Evolutionary conservation across 2,888 invertebrate genomes (phyloP).

Genomic region (Caenorhabditis auriculariae): DNA sequence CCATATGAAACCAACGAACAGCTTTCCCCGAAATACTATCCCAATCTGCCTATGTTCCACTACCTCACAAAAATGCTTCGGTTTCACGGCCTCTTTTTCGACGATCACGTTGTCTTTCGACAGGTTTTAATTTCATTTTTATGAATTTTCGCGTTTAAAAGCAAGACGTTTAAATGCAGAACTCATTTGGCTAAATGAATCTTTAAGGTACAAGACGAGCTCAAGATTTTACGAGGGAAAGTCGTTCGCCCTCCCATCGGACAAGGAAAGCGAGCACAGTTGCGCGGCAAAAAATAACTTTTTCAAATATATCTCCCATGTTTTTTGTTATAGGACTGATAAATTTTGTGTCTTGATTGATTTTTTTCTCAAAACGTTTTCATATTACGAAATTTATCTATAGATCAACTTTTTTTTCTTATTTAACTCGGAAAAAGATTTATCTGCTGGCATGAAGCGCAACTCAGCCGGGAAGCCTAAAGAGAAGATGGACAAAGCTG

Average conservation of each 20-base stretch:
- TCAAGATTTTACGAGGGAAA: constrained; percentile 57
- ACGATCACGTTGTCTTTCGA: constrained; percentile 61
- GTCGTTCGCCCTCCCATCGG: constrained; percentile 57
- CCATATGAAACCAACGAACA: constrained; percentile 55
- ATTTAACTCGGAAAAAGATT: constrained; percentile 2
- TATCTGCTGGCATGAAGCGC: no score
- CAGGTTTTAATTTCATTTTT: constrained; percentile 37
- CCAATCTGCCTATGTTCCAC: constrained; percentile 62
- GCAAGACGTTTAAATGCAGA: neutral
- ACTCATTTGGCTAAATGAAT: neutral
- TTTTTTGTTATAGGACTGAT: no score
- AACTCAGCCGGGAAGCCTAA: no score
- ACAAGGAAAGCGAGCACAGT: constrained; percentile 56
- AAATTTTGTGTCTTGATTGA: no score
- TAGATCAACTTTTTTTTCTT: constrained; percentile 1
- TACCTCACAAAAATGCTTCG: constrained; percentile 61
- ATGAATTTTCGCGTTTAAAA: no score
- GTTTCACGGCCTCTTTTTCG: constrained; percentile 60
- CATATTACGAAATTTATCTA: neutral
- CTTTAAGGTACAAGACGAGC: constrained; percentile 47
- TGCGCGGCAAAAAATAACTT: constrained; percentile 47
- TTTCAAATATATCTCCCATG: neutral
- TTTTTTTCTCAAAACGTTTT: constrained; percentile 1
- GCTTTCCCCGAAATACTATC: constrained; percentile 54
- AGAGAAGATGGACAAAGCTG: no score